Percentiles rank a stretch among this genome's conserved stretches.
Conservation (phyloP, 2,797 vertebrate genomes). For the Chanos chanos region DNA sequence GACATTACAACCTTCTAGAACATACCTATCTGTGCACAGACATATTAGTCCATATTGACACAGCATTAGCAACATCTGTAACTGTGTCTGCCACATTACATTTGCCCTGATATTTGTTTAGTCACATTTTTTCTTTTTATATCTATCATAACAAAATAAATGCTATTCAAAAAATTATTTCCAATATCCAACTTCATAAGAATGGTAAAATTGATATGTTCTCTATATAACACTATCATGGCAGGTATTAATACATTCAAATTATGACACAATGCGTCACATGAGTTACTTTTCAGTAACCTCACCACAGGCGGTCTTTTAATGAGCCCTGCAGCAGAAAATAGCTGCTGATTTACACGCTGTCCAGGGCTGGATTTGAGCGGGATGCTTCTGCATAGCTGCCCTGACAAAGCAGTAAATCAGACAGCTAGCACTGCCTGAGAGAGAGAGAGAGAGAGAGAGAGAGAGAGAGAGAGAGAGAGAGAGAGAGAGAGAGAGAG, state of each 20-base stretch:
- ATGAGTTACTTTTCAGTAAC: conserved; percentile 32
- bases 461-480: conserved; percentile 41
- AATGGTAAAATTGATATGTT: neutral
- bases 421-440: conserved; percentile 29
- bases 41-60: too few relatives aligned
- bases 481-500: conserved; percentile 41
- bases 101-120: too few relatives aligned
- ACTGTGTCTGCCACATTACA: too few relatives aligned
- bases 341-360: conserved; percentile 45
- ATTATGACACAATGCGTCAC: conserved; percentile 29
- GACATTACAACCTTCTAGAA: too few relatives aligned
- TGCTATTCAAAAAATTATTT: too few relatives aligned
- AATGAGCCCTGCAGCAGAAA: conserved; percentile 35
- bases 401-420: conserved; percentile 48
- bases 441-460: conserved; percentile 8
- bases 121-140: too few relatives aligned
- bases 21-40: too few relatives aligned
- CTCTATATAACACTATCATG: conserved; percentile 6
- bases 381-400: conserved; percentile 21
- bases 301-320: conserved; percentile 32
- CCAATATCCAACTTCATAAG: too few relatives aligned
- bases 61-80: too few relatives aligned
- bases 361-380: conserved; percentile 27
- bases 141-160: too few relatives aligned
- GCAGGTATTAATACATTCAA: conserved; percentile 26